A percentile compares a stretch with the other conserved stretches of the same genome.
Conservation (phyloP, 2,888 invertebrate genomes). For the Athalia rosae region DNA sequence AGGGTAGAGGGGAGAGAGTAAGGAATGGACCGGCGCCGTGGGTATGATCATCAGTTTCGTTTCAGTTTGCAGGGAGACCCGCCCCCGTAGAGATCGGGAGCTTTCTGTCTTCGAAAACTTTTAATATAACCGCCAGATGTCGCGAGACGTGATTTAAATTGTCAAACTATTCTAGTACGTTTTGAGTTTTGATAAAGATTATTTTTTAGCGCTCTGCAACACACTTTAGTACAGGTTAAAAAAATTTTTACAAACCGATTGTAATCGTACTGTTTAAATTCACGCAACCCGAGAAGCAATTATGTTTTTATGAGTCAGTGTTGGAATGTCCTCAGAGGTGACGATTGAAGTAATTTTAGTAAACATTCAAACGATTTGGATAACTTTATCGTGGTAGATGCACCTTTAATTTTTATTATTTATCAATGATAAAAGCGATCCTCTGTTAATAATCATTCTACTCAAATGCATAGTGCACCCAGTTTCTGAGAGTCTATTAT, state of each 20-base stretch:
- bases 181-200: neutral
- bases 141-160: constrained; percentile 52
- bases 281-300: too few species aligned
- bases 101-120: constrained; percentile 52
- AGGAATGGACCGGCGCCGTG: constrained; percentile 56
- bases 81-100: constrained; percentile 60
- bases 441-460: too few species aligned
- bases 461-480: too few species aligned
- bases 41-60: constrained; percentile 62
- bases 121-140: constrained; percentile 59
- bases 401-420: too few species aligned
- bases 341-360: too few species aligned
- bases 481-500: too few species aligned
- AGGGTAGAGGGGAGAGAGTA: constrained; percentile 49
- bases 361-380: too few species aligned
- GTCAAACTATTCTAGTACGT: constrained; percentile 36
- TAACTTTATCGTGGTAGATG: too few species aligned
- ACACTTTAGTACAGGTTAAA: neutral
- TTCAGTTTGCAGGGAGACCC: constrained; percentile 61
- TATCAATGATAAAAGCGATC: too few species aligned
- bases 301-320: too few species aligned
- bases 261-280: neutral
- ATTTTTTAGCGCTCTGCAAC: neutral
- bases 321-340: too few species aligned
- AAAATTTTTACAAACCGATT: too few species aligned